Percentiles rank a stretch among this genome's conserved stretches.
Evolutionary conservation across 2,888 invertebrate genomes (phyloP).

Genomic region (Altica lythri): DNA sequence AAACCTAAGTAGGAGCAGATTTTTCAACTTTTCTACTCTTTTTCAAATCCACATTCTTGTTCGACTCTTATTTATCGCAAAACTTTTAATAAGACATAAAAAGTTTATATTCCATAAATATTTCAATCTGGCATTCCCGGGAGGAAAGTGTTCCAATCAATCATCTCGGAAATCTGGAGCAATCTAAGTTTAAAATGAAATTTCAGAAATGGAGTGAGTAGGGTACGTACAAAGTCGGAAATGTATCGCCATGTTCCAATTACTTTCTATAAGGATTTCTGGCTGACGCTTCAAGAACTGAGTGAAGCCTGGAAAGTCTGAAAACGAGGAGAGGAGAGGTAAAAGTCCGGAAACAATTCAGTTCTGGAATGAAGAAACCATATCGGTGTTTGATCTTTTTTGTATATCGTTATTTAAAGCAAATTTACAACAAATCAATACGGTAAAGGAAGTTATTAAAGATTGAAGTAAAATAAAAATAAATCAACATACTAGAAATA

Average conservation of each 20-base stretch:
- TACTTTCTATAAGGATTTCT: conserved; percentile 15
- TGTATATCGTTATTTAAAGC: too few species aligned
- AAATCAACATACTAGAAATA: too few species aligned
- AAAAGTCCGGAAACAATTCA: background rate
- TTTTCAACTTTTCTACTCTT: too few species aligned
- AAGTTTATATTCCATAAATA: conserved; percentile 38
- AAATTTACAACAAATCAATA: too few species aligned
- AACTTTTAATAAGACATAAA: conserved; percentile 39
- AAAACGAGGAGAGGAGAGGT: background rate
- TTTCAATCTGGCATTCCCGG: conserved; percentile 30
- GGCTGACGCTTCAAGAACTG: conserved; percentile 1
- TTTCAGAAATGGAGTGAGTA: conserved; percentile 28
- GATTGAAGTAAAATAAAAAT: too few species aligned
- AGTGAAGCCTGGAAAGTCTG: too few species aligned
- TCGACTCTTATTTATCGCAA: conserved; percentile 32
- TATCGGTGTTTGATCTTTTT: too few species aligned
- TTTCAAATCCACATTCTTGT: conserved; percentile 16
- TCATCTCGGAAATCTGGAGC: conserved; percentile 37
- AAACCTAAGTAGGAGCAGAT: too few species aligned
- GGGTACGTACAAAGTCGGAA: conserved; percentile 21
- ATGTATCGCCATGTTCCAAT: conserved; percentile 30
- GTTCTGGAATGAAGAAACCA: background rate
- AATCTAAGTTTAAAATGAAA: conserved; percentile 40
- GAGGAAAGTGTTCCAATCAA: conserved; percentile 34
- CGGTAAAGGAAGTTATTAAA: too few species aligned